Conservation (phyloP, 2,888 invertebrate genomes). For the Smittia sp. region DNA sequence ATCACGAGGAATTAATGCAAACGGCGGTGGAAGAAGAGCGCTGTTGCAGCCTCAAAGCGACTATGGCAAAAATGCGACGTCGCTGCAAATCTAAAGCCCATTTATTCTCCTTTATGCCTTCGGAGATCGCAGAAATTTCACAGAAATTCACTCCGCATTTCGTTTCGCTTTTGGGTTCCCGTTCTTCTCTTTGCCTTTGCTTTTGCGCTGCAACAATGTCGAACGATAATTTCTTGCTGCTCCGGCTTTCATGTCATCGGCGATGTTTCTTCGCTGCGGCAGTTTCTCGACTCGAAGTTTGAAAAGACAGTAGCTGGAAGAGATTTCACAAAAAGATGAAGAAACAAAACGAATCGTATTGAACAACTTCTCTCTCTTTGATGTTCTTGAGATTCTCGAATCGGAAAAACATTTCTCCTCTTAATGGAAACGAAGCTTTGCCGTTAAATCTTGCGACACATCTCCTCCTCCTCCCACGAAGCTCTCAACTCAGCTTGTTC, state of each 20-base stretch:
- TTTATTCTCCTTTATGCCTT: conserved; percentile 3
- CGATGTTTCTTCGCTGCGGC: background rate
- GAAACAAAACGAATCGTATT: too few species aligned
- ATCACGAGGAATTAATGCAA: conserved; percentile 23
- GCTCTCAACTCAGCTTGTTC: too few species aligned
- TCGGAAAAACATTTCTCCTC: too few species aligned
- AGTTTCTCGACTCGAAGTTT: background rate
- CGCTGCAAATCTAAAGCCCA: conserved; percentile 5
- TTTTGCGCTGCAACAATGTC: background rate
- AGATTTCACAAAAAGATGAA: background rate
- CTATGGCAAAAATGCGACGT: background rate
- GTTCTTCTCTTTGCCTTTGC: background rate
- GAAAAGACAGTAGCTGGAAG: background rate
- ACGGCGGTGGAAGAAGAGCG: background rate
- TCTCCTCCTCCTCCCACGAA: too few species aligned
- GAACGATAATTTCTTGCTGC: background rate
- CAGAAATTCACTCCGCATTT: background rate
- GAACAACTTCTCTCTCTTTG: too few species aligned
- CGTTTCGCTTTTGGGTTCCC: background rate
- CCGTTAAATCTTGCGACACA: too few species aligned
- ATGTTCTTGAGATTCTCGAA: too few species aligned
- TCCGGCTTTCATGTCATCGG: background rate
- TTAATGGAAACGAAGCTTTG: too few species aligned
- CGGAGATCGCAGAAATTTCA: background rate
- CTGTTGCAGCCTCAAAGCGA: background rate